phyloP scores from a whole-genome alignment of 2,888 invertebrate species.

The Pyrrhosoma nymphula region DNA sequence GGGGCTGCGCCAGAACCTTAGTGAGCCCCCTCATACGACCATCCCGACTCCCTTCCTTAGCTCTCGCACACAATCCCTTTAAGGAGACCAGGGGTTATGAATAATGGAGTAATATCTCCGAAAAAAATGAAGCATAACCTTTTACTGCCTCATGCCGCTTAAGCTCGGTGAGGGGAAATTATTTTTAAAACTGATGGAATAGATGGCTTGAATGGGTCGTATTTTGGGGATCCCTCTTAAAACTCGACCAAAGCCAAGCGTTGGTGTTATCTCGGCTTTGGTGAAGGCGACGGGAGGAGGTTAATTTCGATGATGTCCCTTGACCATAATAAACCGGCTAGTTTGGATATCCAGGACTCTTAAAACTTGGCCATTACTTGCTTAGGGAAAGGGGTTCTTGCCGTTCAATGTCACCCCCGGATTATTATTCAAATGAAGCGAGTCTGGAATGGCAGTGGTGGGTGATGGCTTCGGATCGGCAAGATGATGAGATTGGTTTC shows the following conservation, averaged over 20 bases:
- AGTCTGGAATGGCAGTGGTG: background rate
- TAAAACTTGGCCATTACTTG: background rate
- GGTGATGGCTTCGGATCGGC: background rate
- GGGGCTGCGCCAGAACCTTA: background rate
- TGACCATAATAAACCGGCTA: background rate
- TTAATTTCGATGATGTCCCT: background rate
- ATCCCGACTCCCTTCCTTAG: background rate
- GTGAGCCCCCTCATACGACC: background rate
- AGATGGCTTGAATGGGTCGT: background rate
- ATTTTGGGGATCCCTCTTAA: background rate
- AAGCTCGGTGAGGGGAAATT: background rate
- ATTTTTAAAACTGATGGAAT: background rate
- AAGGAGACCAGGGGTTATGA: background rate
- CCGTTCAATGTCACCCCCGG: background rate
- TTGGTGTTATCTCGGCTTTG: background rate
- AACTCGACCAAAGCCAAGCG: background rate
- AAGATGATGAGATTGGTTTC: background rate
- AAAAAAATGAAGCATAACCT: background rate
- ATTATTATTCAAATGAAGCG: slow-evolving; percentile 55
- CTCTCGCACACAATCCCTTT: background rate
- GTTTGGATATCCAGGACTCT: background rate
- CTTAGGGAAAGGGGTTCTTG: background rate
- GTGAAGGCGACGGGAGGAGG: background rate
- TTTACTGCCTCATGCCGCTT: background rate
- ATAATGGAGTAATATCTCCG: background rate